Base-by-base conservation (phyloP, 2,888 invertebrate species). In the Drepana falcataria region DNA sequence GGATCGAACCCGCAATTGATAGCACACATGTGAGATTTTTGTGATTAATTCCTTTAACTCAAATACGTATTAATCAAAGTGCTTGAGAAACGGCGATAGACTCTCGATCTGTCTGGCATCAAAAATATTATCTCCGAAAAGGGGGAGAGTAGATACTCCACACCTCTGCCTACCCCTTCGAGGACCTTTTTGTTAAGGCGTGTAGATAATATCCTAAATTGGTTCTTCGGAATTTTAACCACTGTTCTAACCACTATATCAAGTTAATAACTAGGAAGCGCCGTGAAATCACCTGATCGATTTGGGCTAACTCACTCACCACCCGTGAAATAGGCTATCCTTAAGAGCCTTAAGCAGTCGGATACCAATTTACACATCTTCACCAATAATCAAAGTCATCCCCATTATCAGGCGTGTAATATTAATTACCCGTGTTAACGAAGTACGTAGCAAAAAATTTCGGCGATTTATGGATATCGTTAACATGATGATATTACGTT, bases 251-350 rank as follows among this genome's bases (percentile, higher is more conserved):
- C 69, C 65, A 70, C 64, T 61, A 65, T 66, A 67, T 67, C 73
- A 74, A 57, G 60, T 61, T 64, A 56, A 64, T 64, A 70, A 59
- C 59, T 55, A 56, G 61, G 68, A 71, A 66, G 66, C 59, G 61
- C 66, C 73, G 69, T 77, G 67, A 77, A 77, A 77, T 73, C 68
- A 57, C 63, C 51, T 52, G 57, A 57, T 54, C 53, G 59, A 58
- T 63, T 57, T 52, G 48, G 52, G 48, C 3, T 61, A 58, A 60
- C 58, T 53, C 35, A 35, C 51, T 63, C 55, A 59, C 37, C 21
- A 51, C 55, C 69, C 78, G 69, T 79, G 66, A 79, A 81, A 80
- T 71, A 55, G 55, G 58, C 56, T 52, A 41, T 60, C 52, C 76
- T 69, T 72, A 60, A 64, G 63, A 66, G 66, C 40, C 40, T 40